phyloP scores from a whole-genome alignment of 2,888 invertebrate genomes.

The Dyspetes luteomarginatus region DNA sequence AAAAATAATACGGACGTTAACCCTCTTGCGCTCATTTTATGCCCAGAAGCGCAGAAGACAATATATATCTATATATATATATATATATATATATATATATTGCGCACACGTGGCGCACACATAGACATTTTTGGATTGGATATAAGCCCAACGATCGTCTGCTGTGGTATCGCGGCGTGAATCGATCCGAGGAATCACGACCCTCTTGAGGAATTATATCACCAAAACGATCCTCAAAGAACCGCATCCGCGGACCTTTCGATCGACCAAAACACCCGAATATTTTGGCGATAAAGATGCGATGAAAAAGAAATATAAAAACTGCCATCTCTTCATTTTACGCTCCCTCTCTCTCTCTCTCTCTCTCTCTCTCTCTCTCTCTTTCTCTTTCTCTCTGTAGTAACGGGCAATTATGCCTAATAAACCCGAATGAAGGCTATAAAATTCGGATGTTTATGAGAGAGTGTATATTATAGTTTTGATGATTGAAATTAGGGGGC shows the following conservation, averaged over 20 bases:
- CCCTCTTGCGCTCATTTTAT: slow-evolving; percentile 68
- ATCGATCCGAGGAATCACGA: slow-evolving; percentile 55
- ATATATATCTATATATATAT: slow-evolving; percentile 3
- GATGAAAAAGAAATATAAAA: slow-evolving; percentile 7
- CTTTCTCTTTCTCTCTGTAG: slow-evolving; percentile 6
- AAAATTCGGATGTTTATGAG: slow-evolving; percentile 58
- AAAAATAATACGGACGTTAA: slow-evolving; percentile 82
- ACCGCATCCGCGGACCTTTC: not conserved
- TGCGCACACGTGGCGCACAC: not conserved
- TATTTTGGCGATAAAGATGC: slow-evolving; percentile 36
- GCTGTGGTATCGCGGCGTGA: slow-evolving; percentile 27
- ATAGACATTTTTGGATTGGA: slow-evolving; percentile 15
- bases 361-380: not conserved
- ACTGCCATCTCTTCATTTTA: slow-evolving; percentile 38
- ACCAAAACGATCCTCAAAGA: slow-evolving; percentile 34
- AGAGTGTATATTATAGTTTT: slow-evolving; percentile 42
- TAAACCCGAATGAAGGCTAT: slow-evolving; percentile 61
- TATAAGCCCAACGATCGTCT: slow-evolving; percentile 1
- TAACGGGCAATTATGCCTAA: slow-evolving; percentile 63
- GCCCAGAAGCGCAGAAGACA: slow-evolving; percentile 41
- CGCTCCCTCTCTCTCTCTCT: not conserved
- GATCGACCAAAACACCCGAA: slow-evolving; percentile 18
- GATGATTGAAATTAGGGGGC: slow-evolving; percentile 47
- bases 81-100: not conserved
- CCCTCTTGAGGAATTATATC: slow-evolving; percentile 2